Evolutionary conservation across 1,140 invertebrate genomes (phyloP), one percentile per base, ranked within the genome.

Genomic region (Paramacrobiotus metropolitanus): DNA sequence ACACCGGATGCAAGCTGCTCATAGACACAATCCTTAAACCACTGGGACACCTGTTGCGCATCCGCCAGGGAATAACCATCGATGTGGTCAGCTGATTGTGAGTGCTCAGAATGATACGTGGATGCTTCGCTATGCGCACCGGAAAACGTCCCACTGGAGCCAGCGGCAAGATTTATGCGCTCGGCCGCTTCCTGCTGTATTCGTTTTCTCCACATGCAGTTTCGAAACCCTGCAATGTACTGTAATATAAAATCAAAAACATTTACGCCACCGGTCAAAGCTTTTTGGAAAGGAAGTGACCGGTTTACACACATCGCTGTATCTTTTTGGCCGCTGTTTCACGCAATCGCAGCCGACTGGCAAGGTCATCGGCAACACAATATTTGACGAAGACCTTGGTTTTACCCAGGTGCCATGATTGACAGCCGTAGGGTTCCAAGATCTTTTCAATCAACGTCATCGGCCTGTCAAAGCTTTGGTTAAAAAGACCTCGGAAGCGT

Each of bases 381-480:
- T 55, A 55, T 24, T 85, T 85, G 59, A 86, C 78, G 66, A 86
- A 86, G 18, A 86, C 75, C 73, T 85, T 86, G 0, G 79, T 78
- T 62, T 74, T 77, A 15, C 83, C 83, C 15, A 85, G 71, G 67
- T 85, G 83, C 48, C 48, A 55, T 9, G 15, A 20, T 9, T 24
- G 15, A 24, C 24, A 20, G 15, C 48, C 48, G 48, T 55, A 55
- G 4, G 15, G 48, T 24, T 9, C 15, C 0, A 55, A 24, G 48
- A 15, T 28, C 4, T 24, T 55, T 15, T 55, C 48, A 55, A 55
- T 55, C 48, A 55, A 55, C 4, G 48, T 20, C 48, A 55, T 4
- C 4, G 4, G 15, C 0, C 24, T 24, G 24, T 55, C 48, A 15
- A 9, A 24, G 15, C 15, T 4, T 4, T 20, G 15, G 48, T 55